Evolutionary conservation across 2,797 vertebrate species (phyloP).

Genomic region (Cephalopachus bancanus): DNA sequence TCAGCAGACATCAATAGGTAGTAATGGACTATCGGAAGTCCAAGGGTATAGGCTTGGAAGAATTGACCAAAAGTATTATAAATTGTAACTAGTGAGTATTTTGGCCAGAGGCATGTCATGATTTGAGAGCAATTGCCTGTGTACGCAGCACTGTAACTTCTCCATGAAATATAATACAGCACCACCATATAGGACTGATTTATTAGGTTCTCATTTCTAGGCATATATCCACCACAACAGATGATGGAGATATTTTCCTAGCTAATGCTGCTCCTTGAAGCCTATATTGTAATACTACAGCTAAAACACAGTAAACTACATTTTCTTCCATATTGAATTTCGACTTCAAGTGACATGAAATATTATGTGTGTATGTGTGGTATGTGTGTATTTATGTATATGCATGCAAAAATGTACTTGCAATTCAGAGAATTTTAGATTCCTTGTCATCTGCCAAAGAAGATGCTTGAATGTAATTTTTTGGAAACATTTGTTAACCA

Average conservation of each 20-base stretch:
- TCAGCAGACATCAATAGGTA: background rate
- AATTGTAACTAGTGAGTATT: background rate
- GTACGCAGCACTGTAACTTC: background rate
- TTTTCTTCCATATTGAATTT: background rate
- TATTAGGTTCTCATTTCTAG: background rate
- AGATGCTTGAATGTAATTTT: conserved; percentile 34
- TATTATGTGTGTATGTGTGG: background rate
- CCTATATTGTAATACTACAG: background rate
- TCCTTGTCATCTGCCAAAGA: background rate
- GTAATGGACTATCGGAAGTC: background rate
- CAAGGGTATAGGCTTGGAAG: background rate
- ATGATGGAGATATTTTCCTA: background rate
- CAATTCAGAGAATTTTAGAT: conserved; percentile 15
- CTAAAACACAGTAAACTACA: background rate
- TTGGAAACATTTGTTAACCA: conserved; percentile 16
- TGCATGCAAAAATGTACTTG: background rate
- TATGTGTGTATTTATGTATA: background rate
- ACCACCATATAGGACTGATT: background rate
- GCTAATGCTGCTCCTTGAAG: background rate
- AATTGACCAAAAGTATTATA: background rate
- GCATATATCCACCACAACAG: background rate
- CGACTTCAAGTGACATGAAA: background rate
- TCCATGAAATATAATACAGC: background rate
- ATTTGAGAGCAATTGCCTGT: background rate
- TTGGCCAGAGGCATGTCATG: background rate